Evolutionary conservation across 2,797 vertebrate genomes (phyloP).

Genomic region (Coregonus sp.): DNA sequence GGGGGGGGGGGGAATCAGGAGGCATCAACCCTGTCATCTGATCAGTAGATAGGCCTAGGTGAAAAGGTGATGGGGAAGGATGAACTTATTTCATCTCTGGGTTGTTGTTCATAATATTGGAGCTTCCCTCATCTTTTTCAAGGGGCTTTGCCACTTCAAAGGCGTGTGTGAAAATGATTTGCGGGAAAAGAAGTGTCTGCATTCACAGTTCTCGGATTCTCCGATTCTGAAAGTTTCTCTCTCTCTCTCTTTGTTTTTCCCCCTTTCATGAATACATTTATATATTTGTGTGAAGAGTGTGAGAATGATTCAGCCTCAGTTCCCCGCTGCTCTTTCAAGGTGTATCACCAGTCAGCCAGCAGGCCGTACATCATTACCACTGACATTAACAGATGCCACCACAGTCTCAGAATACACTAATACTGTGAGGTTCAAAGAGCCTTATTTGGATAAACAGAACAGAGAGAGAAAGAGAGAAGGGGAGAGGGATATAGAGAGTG

Average conservation of each 20-base stretch:
- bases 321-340: not conserved
- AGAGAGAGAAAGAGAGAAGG: slow-evolving; percentile 3
- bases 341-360: slow-evolving; percentile 26
- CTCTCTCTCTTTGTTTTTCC: slow-evolving; percentile 26
- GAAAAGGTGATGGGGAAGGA: slow-evolving; percentile 65
- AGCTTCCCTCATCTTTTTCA: slow-evolving; percentile 52
- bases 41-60: slow-evolving; percentile 56
- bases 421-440: slow-evolving; percentile 60
- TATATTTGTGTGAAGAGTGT: not conserved
- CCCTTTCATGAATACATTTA: not conserved
- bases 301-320: not conserved
- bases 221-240: not conserved
- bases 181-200: slow-evolving; percentile 46
- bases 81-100: slow-evolving; percentile 56
- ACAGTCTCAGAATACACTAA: slow-evolving; percentile 40
- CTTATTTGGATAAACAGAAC: slow-evolving; percentile 47
- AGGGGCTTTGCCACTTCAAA: slow-evolving; percentile 64
- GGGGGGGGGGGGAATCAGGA: slow-evolving; percentile 33
- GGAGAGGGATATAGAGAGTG: slow-evolving; percentile 1
- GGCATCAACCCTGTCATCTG: slow-evolving; percentile 48
- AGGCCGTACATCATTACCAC: slow-evolving; percentile 59
- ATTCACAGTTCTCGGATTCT: not conserved
- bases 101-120: slow-evolving; percentile 19
- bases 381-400: slow-evolving; percentile 71
- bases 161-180: slow-evolving; percentile 55